phyloP scores from a whole-genome alignment of 1,140 invertebrate species.

The honey bee (Apis mellifera) region Amel_HAv3.1 CM009932.2:4522001-4522500 shows the following conservation, averaged over 20 bases:
- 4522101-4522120: slow-evolving; percentile 75
- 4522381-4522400: slow-evolving; percentile 79
- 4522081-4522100: slow-evolving; percentile 66
- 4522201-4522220: slow-evolving; percentile 58
- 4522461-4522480: slow-evolving; percentile 81
- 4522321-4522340: not conserved
- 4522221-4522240: slow-evolving; percentile 69
- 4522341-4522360: slow-evolving; percentile 75
- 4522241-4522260: slow-evolving; percentile 72
- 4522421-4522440: slow-evolving; percentile 73
- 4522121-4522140: slow-evolving; percentile 72
- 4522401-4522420: slow-evolving; percentile 76
- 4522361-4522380: slow-evolving; percentile 77
- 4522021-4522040: not conserved
- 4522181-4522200: slow-evolving; percentile 60
- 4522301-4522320: not conserved
- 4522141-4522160: slow-evolving; percentile 71
- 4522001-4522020: not conserved
- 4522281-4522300: not conserved
- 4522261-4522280: slow-evolving; percentile 65
- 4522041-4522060: not conserved
- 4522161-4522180: slow-evolving; percentile 75
- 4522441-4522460: slow-evolving; percentile 80
- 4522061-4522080: slow-evolving; percentile 65
- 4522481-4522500: slow-evolving; percentile 82